phyloP scores from a whole-genome alignment of 2,888 invertebrate species.

The Agrilus biguttatus region DNA sequence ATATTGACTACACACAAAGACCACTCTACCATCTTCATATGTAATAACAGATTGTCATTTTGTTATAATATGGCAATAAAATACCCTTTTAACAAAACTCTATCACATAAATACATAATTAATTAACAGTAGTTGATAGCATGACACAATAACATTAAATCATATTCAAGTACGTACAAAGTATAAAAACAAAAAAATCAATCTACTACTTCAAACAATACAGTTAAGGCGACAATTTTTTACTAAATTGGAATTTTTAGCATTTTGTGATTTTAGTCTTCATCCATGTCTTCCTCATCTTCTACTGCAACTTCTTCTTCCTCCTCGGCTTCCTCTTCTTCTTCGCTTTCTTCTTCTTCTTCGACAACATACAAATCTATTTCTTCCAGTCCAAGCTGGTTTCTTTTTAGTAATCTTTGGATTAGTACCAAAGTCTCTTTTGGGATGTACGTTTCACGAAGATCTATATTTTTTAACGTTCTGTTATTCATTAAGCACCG shows the following conservation, averaged over 20 bases:
- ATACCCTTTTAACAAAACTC: no score
- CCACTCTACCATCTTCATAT: no score
- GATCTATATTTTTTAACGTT: constrained; percentile 21
- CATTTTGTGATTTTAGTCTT: background rate
- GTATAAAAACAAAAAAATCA: no score
- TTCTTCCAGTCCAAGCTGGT: constrained; percentile 19
- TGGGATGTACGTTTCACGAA: constrained; percentile 33
- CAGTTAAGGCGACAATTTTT: no score
- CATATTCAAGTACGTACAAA: no score
- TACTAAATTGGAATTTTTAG: background rate
- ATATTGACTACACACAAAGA: no score
- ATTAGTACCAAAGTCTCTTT: constrained; percentile 32
- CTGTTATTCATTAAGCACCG: constrained; percentile 14
- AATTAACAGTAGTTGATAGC: no score
- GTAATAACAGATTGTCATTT: no score
- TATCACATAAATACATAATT: no score
- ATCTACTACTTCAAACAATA: no score
- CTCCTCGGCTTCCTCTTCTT: constrained; percentile 6
- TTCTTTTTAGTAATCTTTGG: constrained; percentile 33
- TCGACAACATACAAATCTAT: constrained; percentile 5
- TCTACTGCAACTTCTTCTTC: constrained; percentile 5
- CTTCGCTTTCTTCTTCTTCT: constrained; percentile 5
- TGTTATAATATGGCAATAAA: no score
- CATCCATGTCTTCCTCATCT: constrained; percentile 2
- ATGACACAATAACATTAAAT: no score